Base-by-base conservation (phyloP, 2,797 vertebrate genomes). In the Paratrypauchen microcephalus region DNA sequence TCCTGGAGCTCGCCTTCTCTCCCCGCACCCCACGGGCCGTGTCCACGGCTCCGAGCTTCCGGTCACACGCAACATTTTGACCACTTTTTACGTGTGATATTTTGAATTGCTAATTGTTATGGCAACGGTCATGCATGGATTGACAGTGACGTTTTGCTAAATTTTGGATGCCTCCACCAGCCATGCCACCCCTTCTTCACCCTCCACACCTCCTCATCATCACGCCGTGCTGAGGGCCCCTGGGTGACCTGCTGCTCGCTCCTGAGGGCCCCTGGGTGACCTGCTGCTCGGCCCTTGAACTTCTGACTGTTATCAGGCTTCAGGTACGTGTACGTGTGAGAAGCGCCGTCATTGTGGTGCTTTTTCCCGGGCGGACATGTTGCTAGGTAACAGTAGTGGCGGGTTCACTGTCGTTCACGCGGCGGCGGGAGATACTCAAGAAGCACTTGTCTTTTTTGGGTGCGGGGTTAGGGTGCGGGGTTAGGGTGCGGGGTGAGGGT, bases 401-500 rank as follows among this genome's bases (percentile, higher is more conserved):
- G 86, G 88, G 89, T 91, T 90, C 88, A 90, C 85, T 90, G 71
- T 71, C 83, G 91, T 88, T 91, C 89, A 88, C 11, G 78, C 61
- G 69, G 11, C 75, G 66, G 23, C 39, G 6, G 39, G 41, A 75
- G 69, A 79, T 74, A 71, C 26, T 76, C 68, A 26, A 5, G 26
- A 76, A 36, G 48, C 19, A 3, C 32, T 16, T 6, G 48, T 55
- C 16, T 47, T 63, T 63, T 47, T 24, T n/a, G n/a, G n/a, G n/a
- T n/a, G n/a, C n/a, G n/a, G n/a, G n/a, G n/a, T n/a, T n/a, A n/a
- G n/a, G n/a, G n/a, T n/a, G n/a, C n/a, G n/a, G n/a, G n/a, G n/a
- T n/a, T n/a, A n/a, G n/a, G n/a, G n/a, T n/a, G n/a, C n/a, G n/a
- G n/a, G n/a, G n/a, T n/a, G n/a, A n/a, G n/a, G n/a, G n/a, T n/a